Conservation (phyloP, 2,113 vertebrate genomes). For the Oryzias woworae region DNA sequence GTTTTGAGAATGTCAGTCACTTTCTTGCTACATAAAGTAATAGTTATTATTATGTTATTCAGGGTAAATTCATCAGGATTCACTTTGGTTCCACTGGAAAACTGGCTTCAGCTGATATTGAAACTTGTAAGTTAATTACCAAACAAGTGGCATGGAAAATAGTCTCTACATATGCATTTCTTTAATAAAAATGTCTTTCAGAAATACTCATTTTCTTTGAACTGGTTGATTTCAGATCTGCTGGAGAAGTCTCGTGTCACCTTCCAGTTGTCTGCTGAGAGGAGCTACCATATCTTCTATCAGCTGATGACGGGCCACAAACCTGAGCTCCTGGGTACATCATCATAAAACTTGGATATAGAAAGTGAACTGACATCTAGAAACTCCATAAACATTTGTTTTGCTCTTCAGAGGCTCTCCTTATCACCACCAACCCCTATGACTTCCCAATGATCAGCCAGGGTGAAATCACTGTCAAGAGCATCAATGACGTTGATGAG, state of each 20-base stretch:
- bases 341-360: background rate
- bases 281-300: slow-evolving; percentile 78
- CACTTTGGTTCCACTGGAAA: slow-evolving; percentile 89
- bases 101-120: slow-evolving; percentile 92
- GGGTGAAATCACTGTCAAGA: slow-evolving; percentile 68
- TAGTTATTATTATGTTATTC: background rate
- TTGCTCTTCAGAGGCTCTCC: slow-evolving; percentile 66
- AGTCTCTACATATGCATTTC: too few species aligned
- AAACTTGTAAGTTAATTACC: slow-evolving; percentile 84
- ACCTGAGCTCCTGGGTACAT: slow-evolving; percentile 68
- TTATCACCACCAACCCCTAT: slow-evolving; percentile 73
- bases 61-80: slow-evolving; percentile 94
- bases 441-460: slow-evolving; percentile 73
- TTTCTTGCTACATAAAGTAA: background rate
- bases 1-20: background rate
- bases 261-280: slow-evolving; percentile 70
- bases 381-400: background rate
- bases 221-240: slow-evolving; percentile 50
- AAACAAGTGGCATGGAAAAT: too few species aligned
- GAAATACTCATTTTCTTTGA: background rate
- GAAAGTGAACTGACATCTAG: background rate
- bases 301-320: slow-evolving; percentile 75
- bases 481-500: slow-evolving; percentile 66
- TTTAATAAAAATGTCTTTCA: too few species aligned
- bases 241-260: slow-evolving; percentile 65